Conservation (phyloP, 1,140 invertebrate genomes). For the Neuroterus valhalla region DNA sequence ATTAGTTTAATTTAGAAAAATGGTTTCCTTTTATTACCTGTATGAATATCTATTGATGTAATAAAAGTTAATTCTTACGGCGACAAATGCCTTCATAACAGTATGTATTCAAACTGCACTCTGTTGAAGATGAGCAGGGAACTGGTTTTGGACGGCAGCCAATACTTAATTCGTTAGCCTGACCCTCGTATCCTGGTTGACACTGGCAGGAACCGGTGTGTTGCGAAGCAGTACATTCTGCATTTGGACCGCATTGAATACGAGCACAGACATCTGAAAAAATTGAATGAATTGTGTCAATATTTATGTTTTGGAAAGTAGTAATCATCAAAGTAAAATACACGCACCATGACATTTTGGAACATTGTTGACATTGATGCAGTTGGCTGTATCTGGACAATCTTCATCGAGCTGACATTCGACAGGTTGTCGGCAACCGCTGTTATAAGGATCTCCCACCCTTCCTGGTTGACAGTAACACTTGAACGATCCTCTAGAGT, state of each 20-base stretch:
- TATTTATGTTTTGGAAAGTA: not conserved
- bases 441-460: constrained; percentile 88
- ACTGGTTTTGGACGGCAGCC: constrained; percentile 87
- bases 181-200: constrained; percentile 84
- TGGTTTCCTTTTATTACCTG: not conserved
- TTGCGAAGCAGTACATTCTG: constrained; percentile 85
- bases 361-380: constrained; percentile 80
- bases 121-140: constrained; percentile 80
- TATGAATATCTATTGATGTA: not conserved
- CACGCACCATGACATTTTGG: constrained; percentile 83
- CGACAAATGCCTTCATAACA: constrained; percentile 88
- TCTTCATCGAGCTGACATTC: constrained; percentile 86
- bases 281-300: constrained; percentile 26
- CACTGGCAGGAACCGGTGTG: constrained; percentile 87
- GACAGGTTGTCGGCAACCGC: constrained; percentile 85
- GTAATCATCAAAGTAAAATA: too few relatives aligned
- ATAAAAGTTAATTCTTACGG: constrained; percentile 76
- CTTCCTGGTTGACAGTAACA: constrained; percentile 86
- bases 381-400: constrained; percentile 86
- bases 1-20: constrained; percentile 30
- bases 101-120: constrained; percentile 86
- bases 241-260: constrained; percentile 85
- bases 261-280: constrained; percentile 84
- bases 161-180: constrained; percentile 80
- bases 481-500: constrained; percentile 86